These are phyloP conservation scores for Cerceris rybyensis DNA, from an alignment of 2,888 invertebrate genomes.

Conservation along the genomic window DNA sequence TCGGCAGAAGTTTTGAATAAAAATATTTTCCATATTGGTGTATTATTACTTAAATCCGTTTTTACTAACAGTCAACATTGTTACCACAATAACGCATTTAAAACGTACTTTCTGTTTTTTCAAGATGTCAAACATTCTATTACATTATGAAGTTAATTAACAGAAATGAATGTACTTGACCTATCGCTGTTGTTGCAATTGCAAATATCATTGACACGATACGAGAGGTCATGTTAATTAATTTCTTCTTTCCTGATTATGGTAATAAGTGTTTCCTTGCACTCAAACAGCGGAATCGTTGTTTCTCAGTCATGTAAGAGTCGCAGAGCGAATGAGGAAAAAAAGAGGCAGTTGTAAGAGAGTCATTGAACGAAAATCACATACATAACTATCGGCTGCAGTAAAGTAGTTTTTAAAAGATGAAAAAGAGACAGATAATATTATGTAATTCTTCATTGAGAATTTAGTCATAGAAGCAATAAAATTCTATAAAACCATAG, in stretches of 20 bases:
- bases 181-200: background rate
- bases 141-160: slow-evolving; percentile 43
- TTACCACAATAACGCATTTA: no score
- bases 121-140: slow-evolving; percentile 29
- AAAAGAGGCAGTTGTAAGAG: slow-evolving; percentile 43
- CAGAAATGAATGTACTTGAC: slow-evolving; percentile 7
- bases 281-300: slow-evolving; percentile 46
- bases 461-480: no score
- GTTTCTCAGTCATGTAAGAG: slow-evolving; percentile 35
- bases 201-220: background rate
- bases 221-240: slow-evolving; percentile 19
- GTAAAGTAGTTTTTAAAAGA: no score
- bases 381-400: no score
- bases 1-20: no score
- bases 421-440: no score
- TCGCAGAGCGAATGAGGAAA: slow-evolving; percentile 17
- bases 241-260: slow-evolving; percentile 33
- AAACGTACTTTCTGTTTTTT: no score
- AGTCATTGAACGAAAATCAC: slow-evolving; percentile 43
- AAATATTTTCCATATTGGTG: no score
- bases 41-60: no score
- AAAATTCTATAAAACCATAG: no score
- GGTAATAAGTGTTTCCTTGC: slow-evolving; percentile 49
- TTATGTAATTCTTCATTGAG: no score
- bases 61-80: no score